Conservation (phyloP, 2,797 vertebrate species). For the Urocyon cinereoargenteus region DNA sequence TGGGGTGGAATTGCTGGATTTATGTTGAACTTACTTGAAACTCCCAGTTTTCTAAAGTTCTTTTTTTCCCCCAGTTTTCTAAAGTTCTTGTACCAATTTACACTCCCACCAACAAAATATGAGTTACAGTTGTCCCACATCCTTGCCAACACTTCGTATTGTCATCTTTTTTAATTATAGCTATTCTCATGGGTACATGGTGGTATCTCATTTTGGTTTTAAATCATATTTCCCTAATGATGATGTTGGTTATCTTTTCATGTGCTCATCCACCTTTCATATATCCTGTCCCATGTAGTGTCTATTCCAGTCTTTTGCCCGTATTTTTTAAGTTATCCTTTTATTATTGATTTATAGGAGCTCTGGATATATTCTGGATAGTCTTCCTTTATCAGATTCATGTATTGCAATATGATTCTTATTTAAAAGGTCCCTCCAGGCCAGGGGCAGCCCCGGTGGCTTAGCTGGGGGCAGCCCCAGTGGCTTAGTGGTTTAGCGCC, state of each 20-base stretch:
- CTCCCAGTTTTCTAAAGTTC: not conserved
- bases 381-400: not conserved
- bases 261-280: not conserved
- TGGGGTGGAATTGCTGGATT: not conserved
- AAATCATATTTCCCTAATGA: conserved; percentile 43
- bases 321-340: conserved; percentile 12
- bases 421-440: conserved; percentile 28
- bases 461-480: no score
- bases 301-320: conserved; percentile 6
- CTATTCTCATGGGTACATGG: not conserved
- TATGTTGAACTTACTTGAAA: conserved; percentile 14
- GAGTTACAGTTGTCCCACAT: not conserved
- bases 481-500: no score
- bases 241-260: conserved; percentile 6
- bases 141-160: not conserved
- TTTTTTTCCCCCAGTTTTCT: not conserved
- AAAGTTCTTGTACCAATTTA: not conserved
- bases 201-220: conserved; percentile 1
- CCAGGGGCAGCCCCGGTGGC: no score
- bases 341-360: conserved; percentile 35
- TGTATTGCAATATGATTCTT: conserved; percentile 34
- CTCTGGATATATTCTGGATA: not conserved
- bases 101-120: not conserved
- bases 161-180: conserved; percentile 11
- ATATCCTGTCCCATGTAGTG: not conserved